Base-by-base conservation (phyloP, 2,888 invertebrate species). In the Calameuta idolon region DNA sequence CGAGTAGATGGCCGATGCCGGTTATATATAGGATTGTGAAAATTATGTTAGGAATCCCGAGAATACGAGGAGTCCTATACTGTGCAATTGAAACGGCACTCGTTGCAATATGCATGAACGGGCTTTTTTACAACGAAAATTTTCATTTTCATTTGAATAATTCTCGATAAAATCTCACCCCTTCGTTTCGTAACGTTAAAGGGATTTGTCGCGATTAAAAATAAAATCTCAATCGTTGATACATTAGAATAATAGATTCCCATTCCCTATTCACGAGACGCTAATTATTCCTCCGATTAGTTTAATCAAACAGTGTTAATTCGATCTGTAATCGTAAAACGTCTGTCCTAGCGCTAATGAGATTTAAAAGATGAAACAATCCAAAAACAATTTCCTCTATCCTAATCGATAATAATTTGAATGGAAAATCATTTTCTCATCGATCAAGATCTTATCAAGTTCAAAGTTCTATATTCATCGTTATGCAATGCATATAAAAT, bases 81-180 rank as follows among this genome's bases (percentile, higher is more conserved):
- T 0, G 15, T 23, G 55, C 23, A 55, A 55, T 23, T 55, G 23
- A 23, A 55, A 55, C 23, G 15, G 55, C 55, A 5, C 23, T 23
- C 55, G 2, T 15, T 71, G 0, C 71, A 71, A 71, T 71, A 71
- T 71, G 71, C 71, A 71, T 71, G 30, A 71, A 71, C 1, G 30
- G 12, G 4, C 3, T 33, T 30, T 71, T 31, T 34, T 11, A 5
- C 12, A 11, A 11, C 23, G 71, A 15, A 9, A 31, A 11, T 71
- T 71, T 34, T 71, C 15, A 15, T n/a, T 34, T 37, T 37, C 34
- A 68, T 75, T 69, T 34, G 75, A 78, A 75, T 78, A 75, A 75
- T 75, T 55, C 69, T 23, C 75, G 35, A 77, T 75, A 23, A 77
- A 69, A 34, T 55, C 23, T 23, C 55, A 23, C 55, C 55, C 23